Percentiles rank a stretch among this genome's conserved stretches.
Conservation (phyloP, 2,797 vertebrate genomes). For the Danionella dracula region DNA sequence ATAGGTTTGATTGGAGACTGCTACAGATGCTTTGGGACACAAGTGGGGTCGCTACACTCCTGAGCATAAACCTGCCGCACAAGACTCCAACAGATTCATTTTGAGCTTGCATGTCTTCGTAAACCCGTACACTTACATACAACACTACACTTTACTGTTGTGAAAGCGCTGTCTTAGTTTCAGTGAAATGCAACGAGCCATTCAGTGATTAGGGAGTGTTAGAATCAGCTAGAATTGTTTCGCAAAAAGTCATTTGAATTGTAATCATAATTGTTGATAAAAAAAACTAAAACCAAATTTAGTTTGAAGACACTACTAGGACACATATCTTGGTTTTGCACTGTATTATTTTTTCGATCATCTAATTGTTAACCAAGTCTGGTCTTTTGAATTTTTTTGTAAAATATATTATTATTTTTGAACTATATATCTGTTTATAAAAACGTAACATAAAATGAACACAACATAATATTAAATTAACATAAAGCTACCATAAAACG, state of each 20-base stretch:
- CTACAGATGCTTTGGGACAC: not conserved
- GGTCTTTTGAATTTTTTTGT: too few species aligned
- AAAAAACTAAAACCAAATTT: conserved; percentile 16
- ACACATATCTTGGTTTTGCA: conserved; percentile 8
- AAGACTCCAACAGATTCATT: conserved; percentile 10
- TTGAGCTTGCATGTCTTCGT: conserved; percentile 46
- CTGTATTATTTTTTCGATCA: conserved; percentile 22
- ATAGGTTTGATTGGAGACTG: not conserved
- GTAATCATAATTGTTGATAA: conserved; percentile 24
- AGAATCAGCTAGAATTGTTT: conserved; percentile 10
- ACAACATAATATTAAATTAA: too few species aligned
- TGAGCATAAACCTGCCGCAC: not conserved
- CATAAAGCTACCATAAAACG: too few species aligned
- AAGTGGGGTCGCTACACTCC: not conserved
- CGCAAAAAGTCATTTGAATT: conserved; percentile 2
- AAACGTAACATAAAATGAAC: too few species aligned
- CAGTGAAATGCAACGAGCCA: conserved; percentile 1
- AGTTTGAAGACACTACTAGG: not conserved
- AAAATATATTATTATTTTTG: too few species aligned
- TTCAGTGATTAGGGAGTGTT: conserved; percentile 19
- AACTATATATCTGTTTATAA: too few species aligned
- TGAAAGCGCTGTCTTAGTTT: conserved; percentile 2
- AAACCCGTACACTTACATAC: conserved; percentile 34
- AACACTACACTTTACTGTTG: conserved; percentile 9
- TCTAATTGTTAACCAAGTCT: conserved; percentile 2